Base-by-base conservation (phyloP, 2,888 invertebrate genomes). In the Ennomos quercinarius region DNA sequence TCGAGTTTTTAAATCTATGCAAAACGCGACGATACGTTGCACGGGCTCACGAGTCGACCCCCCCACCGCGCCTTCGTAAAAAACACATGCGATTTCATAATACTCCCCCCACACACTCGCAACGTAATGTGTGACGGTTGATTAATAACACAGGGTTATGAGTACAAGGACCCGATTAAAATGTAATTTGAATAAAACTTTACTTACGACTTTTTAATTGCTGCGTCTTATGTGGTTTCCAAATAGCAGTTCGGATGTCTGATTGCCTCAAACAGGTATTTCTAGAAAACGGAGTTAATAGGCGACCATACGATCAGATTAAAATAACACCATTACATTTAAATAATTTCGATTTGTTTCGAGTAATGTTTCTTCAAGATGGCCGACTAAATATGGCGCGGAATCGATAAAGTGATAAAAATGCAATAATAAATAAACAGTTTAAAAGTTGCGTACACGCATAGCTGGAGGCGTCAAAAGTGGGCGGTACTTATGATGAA, bases 1-100 rank as follows among this genome's bases (percentile, higher is more conserved):
- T 92, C 91, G 86, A 88, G 76, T 92, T 92, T 91, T 91, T 91
- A 88, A 91, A 92, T 91, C 91, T 91, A 91, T 91, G 91, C 91
- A 91, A 91, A 92, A 91, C 86, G 84, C 85, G 86, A 86, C 91
- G 89, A 91, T 91, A 90, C 87, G 88, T 79, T 80, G 84, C 84
- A 77, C 85, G 86, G 80, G 83, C 87, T 83, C 89, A 84, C 89
- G 84, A 86, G 81, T 71, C 74, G 66, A 75, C 81, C 80, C 76
- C 77, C 76, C 74, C 77, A 63, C 76, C 75, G 73, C 73, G 73
- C 72, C 78, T 77, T 76, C 72, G 66, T 74, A 80, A 82, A n/a
- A 85, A 84, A 85, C 84, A 85, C 87, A 87, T 87, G 86, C 87
- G 83, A 88, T 83, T 84, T 80, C 83, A 85, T 85, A 87, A 82